These are phyloP conservation scores for Cyanoramphus novaezelandiae DNA, from an alignment of 2,113 vertebrate species.

Conservation along the genomic window DNA sequence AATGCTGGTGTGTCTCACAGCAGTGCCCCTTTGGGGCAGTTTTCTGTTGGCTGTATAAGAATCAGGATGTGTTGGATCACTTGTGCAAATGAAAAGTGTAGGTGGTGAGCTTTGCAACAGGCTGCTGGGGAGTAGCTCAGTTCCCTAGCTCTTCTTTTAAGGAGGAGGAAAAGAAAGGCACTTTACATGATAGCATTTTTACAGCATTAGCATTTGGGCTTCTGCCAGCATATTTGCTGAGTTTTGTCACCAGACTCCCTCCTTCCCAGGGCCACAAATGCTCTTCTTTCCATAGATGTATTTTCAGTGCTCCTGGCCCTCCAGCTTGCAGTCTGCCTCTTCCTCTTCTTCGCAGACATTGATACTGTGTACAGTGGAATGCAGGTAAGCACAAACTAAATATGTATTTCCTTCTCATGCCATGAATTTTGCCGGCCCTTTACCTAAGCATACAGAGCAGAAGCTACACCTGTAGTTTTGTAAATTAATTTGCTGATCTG, in stretches of 20 bases:
- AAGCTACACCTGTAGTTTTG: background rate
- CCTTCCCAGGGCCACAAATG: background rate
- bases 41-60: background rate
- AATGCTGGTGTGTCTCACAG: background rate
- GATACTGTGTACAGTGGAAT: constrained; percentile 44
- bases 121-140: background rate
- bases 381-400: constrained; percentile 52
- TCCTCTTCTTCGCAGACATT: constrained; percentile 66
- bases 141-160: background rate
- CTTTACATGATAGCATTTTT: background rate
- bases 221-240: background rate
- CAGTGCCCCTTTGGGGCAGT: background rate
- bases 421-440: background rate
- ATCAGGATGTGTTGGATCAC: background rate
- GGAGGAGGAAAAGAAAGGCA: background rate
- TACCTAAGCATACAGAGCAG: background rate
- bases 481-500: background rate
- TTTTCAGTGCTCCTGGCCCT: constrained; percentile 69
- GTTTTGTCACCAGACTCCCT: background rate
- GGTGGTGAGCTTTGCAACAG: background rate
- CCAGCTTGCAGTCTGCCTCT: constrained; percentile 64
- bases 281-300: constrained; percentile 58
- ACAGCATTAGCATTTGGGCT: background rate
- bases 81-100: background rate
- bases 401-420: background rate